A percentile compares a stretch with the other conserved stretches of the same genome.
Conservation (phyloP, 2,113 vertebrate species). For the Chloebia gouldiae region DNA sequence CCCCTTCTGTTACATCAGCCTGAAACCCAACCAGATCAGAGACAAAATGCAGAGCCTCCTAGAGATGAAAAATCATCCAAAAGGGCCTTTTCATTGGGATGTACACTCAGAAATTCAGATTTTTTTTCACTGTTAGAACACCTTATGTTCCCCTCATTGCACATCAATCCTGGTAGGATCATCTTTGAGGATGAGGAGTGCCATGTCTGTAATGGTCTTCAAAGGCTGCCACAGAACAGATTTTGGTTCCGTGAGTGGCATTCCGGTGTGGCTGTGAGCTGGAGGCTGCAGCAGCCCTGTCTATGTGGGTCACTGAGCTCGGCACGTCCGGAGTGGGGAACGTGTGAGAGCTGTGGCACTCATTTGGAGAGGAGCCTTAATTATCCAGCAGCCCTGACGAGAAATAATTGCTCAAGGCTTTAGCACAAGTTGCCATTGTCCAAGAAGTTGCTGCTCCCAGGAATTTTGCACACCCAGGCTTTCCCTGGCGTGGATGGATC, state of each 20-base stretch:
- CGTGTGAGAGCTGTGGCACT: not conserved
- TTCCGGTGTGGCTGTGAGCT: not conserved
- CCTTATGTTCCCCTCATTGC: not conserved
- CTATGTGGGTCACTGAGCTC: not conserved
- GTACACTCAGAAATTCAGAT: not conserved
- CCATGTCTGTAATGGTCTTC: not conserved
- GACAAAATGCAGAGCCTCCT: not conserved
- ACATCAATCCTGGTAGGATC: not conserved
- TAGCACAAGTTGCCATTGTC: not conserved
- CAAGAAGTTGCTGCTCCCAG: not conserved
- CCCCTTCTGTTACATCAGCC: not conserved
- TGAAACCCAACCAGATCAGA: not conserved
- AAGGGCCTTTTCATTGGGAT: not conserved
- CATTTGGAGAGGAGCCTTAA: not conserved
- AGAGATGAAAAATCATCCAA: not conserved
- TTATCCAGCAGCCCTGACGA: not conserved
- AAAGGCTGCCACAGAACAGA: not conserved
- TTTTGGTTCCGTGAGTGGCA: not conserved
- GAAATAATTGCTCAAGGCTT: not conserved
- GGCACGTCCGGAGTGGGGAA: not conserved
- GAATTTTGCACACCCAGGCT: not conserved
- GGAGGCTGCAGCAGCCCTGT: not conserved
- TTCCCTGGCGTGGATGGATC: fast-evolving
- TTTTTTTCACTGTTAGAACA: not conserved
- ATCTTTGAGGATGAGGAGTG: not conserved